These are phyloP conservation scores for Sebastes cheni DNA, from an alignment of 2,797 vertebrate species.

Conservation along the genomic window DNA sequence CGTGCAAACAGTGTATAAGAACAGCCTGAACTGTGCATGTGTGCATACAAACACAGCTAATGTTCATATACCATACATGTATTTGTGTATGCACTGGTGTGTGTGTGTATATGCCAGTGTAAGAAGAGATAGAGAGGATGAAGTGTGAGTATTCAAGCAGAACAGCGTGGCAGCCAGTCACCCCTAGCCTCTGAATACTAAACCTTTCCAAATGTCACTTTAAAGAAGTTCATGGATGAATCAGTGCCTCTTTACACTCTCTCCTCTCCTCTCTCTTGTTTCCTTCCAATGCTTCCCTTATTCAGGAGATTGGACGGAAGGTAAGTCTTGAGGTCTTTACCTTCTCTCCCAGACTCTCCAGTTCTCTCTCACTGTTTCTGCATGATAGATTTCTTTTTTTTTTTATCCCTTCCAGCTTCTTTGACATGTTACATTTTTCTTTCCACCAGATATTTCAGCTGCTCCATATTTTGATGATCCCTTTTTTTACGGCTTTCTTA, in stretches of 20 bases:
- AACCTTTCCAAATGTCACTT: conserved; percentile 65
- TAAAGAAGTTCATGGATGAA: conserved; percentile 66
- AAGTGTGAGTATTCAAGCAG: conserved; percentile 49
- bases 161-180: conserved; percentile 50
- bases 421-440: conserved; percentile 26
- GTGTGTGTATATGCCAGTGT: conserved; percentile 17
- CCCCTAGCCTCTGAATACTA: conserved; percentile 54
- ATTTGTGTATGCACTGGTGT: background rate
- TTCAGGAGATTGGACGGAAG: conserved; percentile 87
- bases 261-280: conserved; percentile 32
- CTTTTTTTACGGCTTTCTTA: background rate
- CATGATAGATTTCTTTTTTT: conserved; percentile 27
- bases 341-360: background rate
- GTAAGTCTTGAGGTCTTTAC: conserved; percentile 79
- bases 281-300: conserved; percentile 66
- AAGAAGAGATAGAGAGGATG: conserved; percentile 28
- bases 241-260: conserved; percentile 43
- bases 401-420: background rate
- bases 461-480: conserved; percentile 4
- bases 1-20: no score
- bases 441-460: conserved; percentile 1
- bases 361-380: conserved; percentile 10
- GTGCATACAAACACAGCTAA: background rate
- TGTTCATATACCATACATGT: background rate
- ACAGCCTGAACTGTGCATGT: background rate